Conservation (phyloP, 2,888 invertebrate genomes). For the Melieria crassipennis region DNA sequence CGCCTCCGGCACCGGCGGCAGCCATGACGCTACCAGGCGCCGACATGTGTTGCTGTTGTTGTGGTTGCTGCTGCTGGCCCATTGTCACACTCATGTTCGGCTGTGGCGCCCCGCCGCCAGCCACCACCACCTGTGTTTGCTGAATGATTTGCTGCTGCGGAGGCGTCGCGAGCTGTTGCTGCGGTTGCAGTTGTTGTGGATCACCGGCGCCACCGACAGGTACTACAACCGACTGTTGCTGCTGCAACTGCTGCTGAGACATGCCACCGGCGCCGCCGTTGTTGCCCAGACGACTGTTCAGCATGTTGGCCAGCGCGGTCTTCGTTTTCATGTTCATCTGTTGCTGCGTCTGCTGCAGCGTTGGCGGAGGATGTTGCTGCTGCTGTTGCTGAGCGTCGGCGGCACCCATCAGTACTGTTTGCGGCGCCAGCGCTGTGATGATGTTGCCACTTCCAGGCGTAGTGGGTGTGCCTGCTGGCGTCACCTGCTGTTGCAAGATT, state of each 20-base stretch:
- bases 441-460: conserved; percentile 54
- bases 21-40: conserved; percentile 51
- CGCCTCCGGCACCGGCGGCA: conserved; percentile 34
- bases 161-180: conserved; percentile 48
- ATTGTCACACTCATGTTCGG: conserved; percentile 4
- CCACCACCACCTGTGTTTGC: conserved; percentile 57
- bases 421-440: conserved; percentile 47
- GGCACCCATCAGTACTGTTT: conserved; percentile 54
- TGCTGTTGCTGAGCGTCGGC: conserved; percentile 43
- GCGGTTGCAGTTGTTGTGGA: conserved; percentile 46
- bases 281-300: conserved; percentile 80
- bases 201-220: conserved; percentile 57
- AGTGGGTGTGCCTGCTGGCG: conserved; percentile 34
- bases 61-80: conserved; percentile 46
- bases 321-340: conserved; percentile 84
- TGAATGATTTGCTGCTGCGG: conserved; percentile 49
- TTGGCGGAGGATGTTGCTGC: conserved; percentile 59
- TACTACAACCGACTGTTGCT: conserved; percentile 46
- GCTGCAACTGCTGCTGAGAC: conserved; percentile 45
- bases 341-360: conserved; percentile 68
- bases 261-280: conserved; percentile 30
- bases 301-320: conserved; percentile 94
- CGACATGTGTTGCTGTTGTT: conserved; percentile 49
- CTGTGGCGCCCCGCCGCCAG: conserved; percentile 39
- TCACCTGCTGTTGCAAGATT: conserved; percentile 47